Evolutionary conservation across 1,140 invertebrate genomes (phyloP), one percentile per base, ranked within the genome.

Genomic region (Diprion similis): DNA sequence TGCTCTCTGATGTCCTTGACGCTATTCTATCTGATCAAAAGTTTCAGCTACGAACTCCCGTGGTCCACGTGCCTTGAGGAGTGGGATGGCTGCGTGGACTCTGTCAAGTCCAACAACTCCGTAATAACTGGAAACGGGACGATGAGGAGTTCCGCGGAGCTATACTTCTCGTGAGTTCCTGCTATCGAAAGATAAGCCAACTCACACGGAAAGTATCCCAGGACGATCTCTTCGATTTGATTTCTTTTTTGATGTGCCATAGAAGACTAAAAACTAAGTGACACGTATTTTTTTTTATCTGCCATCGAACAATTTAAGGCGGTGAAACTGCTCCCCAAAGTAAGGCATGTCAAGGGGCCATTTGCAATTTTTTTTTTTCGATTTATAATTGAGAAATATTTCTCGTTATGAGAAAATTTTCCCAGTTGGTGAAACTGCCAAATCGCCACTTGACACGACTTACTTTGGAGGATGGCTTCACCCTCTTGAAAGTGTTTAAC

Each of bases 1-100:
- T 95, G 95, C 77, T 92, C 94, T 0, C 90, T 97, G 73, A 94
- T 97, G 86, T 93, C 92, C 0, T 91, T 95, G 73, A 95, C 94
- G 1, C 81, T 96, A 1, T 94, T 91, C 81, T 97, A 95, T 82
- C 88, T 95, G 71, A 84, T 90, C 0, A 89, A 89, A 78, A 94
- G 93, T 67, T 94, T 94, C 79, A 89, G 89, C 17, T 77, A 88
- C 0, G 87, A 89, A 18, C 84, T 95, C 47, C 94, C 94, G 2
- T 95, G 94, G 94, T 84, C 91, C 2, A 82, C 83, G 1, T 95
- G 94, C 81, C 81, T 89, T n/a, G 83, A 87, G 0, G 89, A 90
- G 67, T 95, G 94, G 93, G 78, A 82, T 9, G 78, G 70, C 10
- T 89, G 89, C 73, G 75, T 87, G 3, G 75, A 86, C 71, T 87